Evolutionary conservation across 2,797 vertebrate genomes (phyloP).

Genomic region (Mionectes olivaceus): DNA sequence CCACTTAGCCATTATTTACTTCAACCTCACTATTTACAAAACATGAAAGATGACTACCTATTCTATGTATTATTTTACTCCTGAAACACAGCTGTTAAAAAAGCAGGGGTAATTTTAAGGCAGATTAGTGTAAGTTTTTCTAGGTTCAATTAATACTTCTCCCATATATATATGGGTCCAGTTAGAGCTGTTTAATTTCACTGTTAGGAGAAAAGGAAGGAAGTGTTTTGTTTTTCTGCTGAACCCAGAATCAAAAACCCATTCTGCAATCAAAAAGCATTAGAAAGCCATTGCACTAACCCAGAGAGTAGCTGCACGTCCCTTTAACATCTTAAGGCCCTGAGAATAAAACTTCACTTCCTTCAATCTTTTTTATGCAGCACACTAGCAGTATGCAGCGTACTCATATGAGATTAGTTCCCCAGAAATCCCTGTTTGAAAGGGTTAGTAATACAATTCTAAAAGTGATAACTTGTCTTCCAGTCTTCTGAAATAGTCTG

Average conservation of each 20-base stretch:
- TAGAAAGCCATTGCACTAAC: not conserved
- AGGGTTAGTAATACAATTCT: not conserved
- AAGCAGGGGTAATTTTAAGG: not conserved
- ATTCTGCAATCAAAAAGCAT: not conserved
- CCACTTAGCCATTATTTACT: not conserved
- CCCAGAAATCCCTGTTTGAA: not conserved
- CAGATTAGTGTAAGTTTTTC: not conserved
- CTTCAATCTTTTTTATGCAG: not conserved
- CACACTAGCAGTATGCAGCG: not conserved
- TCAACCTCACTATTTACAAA: not conserved
- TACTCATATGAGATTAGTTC: not conserved
- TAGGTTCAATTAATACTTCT: not conserved
- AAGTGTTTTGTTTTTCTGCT: not conserved
- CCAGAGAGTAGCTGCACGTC: not conserved
- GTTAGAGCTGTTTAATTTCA: too few species aligned
- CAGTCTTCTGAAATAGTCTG: not conserved
- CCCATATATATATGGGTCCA: too few species aligned
- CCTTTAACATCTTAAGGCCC: not conserved
- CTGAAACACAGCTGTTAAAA: not conserved
- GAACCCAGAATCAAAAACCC: not conserved
- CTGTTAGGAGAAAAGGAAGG: not conserved
- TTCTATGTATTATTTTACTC: not conserved
- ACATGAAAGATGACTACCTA: not conserved
- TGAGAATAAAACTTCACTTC: not conserved
- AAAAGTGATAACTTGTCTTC: not conserved